phyloP scores from a whole-genome alignment of 2,113 vertebrate genomes.

The Aphyosemion australe region DNA sequence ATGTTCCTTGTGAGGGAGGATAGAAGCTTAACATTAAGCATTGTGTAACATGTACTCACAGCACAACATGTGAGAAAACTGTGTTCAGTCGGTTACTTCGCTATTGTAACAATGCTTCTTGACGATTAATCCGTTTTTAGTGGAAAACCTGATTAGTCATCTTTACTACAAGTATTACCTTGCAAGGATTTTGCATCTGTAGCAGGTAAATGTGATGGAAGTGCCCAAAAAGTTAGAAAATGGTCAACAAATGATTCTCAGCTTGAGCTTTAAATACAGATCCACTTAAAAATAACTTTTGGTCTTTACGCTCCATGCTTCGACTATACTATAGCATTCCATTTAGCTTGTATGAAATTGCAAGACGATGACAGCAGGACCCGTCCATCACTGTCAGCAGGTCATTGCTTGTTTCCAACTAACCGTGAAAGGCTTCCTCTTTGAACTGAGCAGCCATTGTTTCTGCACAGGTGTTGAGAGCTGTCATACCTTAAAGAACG shows the following conservation, averaged over 20 bases:
- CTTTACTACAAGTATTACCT: too few relatives aligned
- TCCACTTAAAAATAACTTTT: conserved; percentile 22
- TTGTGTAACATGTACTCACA: too few relatives aligned
- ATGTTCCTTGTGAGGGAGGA: too few relatives aligned
- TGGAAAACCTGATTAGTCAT: too few relatives aligned
- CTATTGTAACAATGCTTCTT: too few relatives aligned
- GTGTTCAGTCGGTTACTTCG: too few relatives aligned
- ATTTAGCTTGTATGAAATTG: conserved; percentile 59
- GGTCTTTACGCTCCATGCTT: conserved; percentile 42
- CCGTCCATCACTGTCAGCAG: conserved; percentile 46
- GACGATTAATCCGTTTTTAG: too few relatives aligned
- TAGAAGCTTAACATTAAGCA: too few relatives aligned
- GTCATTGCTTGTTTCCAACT: conserved; percentile 48
- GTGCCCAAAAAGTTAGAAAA: too few relatives aligned
- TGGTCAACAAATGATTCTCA: neutral
- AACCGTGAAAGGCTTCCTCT: conserved; percentile 53
- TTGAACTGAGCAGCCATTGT: conserved; percentile 33
- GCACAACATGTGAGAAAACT: too few relatives aligned
- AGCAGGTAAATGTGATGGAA: too few relatives aligned
- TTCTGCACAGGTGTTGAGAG: conserved; percentile 46
- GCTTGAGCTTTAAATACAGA: conserved; percentile 36
- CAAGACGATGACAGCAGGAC: conserved; percentile 51
- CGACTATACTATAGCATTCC: conserved; percentile 22
- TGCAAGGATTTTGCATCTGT: too few relatives aligned
- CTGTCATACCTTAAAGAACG: conserved; percentile 30